Conservation (phyloP, 2,797 vertebrate species). For the Anguilla megastoma region DNA sequence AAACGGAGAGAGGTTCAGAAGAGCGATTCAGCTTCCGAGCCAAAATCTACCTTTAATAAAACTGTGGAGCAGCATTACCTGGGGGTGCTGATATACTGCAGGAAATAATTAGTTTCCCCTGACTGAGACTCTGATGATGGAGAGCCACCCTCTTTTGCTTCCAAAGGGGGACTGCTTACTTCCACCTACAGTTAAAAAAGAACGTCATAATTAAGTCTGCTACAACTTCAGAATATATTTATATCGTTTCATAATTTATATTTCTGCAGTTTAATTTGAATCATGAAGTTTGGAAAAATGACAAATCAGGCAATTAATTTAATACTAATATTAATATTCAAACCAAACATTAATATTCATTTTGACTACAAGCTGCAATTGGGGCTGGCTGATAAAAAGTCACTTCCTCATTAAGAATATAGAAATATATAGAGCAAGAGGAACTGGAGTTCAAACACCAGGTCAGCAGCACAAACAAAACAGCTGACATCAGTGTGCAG, state of each 20-base stretch:
- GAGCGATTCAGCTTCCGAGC: constrained; percentile 12
- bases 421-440: background rate
- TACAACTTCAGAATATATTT: background rate
- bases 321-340: background rate
- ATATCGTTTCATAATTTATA: too few relatives aligned
- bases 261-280: background rate
- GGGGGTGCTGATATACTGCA: constrained; percentile 93
- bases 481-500: background rate
- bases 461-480: background rate
- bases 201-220: background rate
- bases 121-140: constrained; percentile 73
- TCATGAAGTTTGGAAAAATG: background rate
- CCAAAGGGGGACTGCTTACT: constrained; percentile 73
- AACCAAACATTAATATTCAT: background rate
- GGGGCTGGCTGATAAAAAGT: background rate
- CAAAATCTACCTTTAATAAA: constrained; percentile 33
- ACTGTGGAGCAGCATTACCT: constrained; percentile 70
- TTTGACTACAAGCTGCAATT: background rate
- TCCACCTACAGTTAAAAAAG: constrained; percentile 65
- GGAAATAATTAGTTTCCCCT: constrained; percentile 92
- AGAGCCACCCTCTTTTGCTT: constrained; percentile 70
- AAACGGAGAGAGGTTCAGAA: constrained; percentile 34
- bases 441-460: background rate
- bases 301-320: too few relatives aligned
- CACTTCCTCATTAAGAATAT: constrained; percentile 18